These are phyloP conservation scores for Mythimna ferrago DNA, from an alignment of 2,888 invertebrate genomes.

Conservation along the genomic window DNA sequence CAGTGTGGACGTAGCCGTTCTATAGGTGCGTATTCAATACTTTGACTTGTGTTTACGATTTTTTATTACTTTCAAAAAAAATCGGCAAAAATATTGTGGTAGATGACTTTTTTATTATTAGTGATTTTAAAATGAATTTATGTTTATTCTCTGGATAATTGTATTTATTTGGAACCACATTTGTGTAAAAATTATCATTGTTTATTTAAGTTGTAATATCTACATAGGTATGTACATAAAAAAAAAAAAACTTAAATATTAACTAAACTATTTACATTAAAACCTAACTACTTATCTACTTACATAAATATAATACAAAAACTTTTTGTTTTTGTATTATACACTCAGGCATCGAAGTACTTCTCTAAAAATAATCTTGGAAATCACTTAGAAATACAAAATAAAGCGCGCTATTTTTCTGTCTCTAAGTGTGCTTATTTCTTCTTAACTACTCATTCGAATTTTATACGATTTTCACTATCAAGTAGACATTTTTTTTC, in stretches of 20 bases:
- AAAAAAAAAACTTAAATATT: too few species aligned
- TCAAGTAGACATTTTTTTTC: not conserved
- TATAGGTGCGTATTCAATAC: slow-evolving; percentile 53
- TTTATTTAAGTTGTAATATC: too few species aligned
- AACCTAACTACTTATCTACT: too few species aligned
- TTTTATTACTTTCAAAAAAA: not conserved
- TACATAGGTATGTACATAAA: too few species aligned
- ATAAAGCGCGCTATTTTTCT: not conserved
- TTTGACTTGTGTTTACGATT: not conserved
- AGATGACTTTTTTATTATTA: not conserved
- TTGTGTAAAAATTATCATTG: too few species aligned
- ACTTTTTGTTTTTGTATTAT: too few species aligned
- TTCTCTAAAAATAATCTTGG: too few species aligned
- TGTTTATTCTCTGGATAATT: too few species aligned
- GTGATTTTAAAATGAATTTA: not conserved
- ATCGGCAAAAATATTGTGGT: not conserved
- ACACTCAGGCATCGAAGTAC: too few species aligned
- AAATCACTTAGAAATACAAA: not conserved
- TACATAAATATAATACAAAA: too few species aligned
- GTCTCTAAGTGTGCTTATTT: not conserved
- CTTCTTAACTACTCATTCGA: not conserved
- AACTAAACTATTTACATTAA: too few species aligned
- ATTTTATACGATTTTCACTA: not conserved
- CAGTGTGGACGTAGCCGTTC: slow-evolving; percentile 58
- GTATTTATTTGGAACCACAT: too few species aligned